Conservation (phyloP, 2,113 vertebrate species). For the Takifugu flavidus region DNA sequence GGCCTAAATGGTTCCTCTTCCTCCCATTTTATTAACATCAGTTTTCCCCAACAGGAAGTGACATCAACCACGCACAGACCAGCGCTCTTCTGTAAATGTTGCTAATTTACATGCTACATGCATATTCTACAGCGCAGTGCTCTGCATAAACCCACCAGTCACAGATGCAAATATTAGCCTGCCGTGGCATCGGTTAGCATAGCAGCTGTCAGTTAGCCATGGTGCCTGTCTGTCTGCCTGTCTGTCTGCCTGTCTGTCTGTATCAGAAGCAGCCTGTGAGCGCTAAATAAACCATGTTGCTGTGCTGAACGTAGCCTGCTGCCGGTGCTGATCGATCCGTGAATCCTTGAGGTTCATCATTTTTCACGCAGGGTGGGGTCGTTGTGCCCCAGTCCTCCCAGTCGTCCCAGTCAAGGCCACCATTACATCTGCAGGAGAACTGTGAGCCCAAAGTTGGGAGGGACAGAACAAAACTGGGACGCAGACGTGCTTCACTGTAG, state of each 20-base stretch:
- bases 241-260: neutral
- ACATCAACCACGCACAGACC: neutral
- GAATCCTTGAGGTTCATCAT: neutral
- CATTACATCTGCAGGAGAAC: too few relatives aligned
- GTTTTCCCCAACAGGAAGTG: neutral
- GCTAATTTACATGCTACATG: too few relatives aligned
- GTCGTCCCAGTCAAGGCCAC: too few relatives aligned
- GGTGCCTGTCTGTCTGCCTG: too few relatives aligned
- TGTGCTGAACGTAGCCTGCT: neutral
- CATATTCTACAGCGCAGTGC: too few relatives aligned
- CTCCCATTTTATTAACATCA: too few relatives aligned
- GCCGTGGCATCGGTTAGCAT: neutral
- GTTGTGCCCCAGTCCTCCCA: too few relatives aligned
- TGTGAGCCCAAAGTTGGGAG: too few relatives aligned
- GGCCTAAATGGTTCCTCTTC: neutral
- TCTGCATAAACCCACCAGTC: too few relatives aligned
- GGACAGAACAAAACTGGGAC: too few relatives aligned
- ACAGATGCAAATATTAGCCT: neutral
- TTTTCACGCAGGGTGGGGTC: constrained; percentile 4
- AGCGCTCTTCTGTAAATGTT: neutral
- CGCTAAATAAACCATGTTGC: constrained; percentile 12
- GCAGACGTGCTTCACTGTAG: too few relatives aligned
- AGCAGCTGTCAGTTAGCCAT: neutral
- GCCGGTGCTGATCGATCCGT: neutral
- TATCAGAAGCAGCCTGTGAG: neutral